These are phyloP conservation scores for Megalopta genalis DNA, from an alignment of 1,140 invertebrate genomes.

Conservation along the genomic window DNA sequence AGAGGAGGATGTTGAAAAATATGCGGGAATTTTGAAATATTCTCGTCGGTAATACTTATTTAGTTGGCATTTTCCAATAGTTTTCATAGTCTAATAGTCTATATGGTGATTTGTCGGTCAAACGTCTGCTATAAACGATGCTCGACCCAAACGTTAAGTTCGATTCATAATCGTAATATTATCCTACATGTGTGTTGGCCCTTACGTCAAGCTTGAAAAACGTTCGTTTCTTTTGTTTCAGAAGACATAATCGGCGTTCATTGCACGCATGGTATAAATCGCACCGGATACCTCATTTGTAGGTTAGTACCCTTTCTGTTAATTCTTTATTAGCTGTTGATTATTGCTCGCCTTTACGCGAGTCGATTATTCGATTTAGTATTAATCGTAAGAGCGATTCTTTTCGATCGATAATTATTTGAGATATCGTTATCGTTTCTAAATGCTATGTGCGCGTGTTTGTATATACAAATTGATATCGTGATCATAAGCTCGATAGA, in stretches of 20 bases:
- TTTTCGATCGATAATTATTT: neutral
- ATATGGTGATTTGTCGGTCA: too few relatives aligned
- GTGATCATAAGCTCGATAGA: too few relatives aligned
- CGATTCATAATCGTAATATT: neutral
- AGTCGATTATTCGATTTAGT: neutral
- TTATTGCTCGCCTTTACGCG: neutral
- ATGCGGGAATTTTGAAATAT: too few relatives aligned
- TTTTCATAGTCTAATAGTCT: too few relatives aligned
- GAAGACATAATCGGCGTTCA: constrained; percentile 92
- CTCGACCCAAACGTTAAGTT: too few relatives aligned
- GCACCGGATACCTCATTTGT: constrained; percentile 94
- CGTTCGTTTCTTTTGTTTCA: constrained; percentile 78
- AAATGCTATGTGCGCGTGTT: neutral
- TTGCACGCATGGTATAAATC: constrained; percentile 95
- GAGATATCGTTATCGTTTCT: neutral
- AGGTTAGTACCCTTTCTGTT: constrained; percentile 80
- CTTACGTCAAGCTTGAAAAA: neutral
- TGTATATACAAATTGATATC: neutral
- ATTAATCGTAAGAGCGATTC: too few relatives aligned
- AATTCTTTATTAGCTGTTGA: neutral
- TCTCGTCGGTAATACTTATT: too few relatives aligned
- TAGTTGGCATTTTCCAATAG: too few relatives aligned
- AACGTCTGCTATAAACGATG: too few relatives aligned
- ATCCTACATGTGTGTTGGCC: neutral
- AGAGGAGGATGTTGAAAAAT: too few relatives aligned